phyloP scores from a whole-genome alignment of 2,797 vertebrate genomes.

The Manis pentadactyla region DNA sequence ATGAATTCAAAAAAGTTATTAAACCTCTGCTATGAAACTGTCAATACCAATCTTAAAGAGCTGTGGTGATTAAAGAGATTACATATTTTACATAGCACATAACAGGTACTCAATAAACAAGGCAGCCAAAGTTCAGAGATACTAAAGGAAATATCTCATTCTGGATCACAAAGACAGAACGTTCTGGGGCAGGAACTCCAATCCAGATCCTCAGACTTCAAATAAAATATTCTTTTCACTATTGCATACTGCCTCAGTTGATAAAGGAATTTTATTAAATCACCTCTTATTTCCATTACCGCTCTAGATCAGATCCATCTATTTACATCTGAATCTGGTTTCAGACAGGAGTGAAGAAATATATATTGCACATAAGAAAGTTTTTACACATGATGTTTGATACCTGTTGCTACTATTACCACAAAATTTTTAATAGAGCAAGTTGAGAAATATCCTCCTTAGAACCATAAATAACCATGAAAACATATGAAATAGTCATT shows the following conservation, averaged over 20 bases:
- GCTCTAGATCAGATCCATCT: neutral
- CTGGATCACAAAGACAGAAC: neutral
- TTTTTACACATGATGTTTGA: neutral
- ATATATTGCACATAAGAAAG: neutral
- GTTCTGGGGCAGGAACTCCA: neutral
- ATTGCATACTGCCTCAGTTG: neutral
- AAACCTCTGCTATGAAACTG: neutral
- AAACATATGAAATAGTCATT: neutral
- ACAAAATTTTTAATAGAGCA: conserved; percentile 14
- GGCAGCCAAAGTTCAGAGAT: neutral
- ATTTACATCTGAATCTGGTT: neutral
- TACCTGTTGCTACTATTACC: neutral
- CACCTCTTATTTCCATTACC: neutral
- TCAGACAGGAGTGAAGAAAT: neutral
- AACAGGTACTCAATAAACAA: neutral
- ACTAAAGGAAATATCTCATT: neutral
- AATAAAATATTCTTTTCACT: conserved; percentile 19
- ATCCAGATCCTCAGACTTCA: neutral
- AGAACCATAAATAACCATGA: conserved; percentile 29
- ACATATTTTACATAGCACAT: neutral
- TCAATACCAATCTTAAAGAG: neutral
- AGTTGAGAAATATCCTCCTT: neutral
- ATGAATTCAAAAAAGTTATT: neutral
- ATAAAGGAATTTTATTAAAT: neutral
- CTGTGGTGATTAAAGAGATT: neutral